Conservation (phyloP, 2,797 vertebrate species). For the Mastacembelus armatus region DNA sequence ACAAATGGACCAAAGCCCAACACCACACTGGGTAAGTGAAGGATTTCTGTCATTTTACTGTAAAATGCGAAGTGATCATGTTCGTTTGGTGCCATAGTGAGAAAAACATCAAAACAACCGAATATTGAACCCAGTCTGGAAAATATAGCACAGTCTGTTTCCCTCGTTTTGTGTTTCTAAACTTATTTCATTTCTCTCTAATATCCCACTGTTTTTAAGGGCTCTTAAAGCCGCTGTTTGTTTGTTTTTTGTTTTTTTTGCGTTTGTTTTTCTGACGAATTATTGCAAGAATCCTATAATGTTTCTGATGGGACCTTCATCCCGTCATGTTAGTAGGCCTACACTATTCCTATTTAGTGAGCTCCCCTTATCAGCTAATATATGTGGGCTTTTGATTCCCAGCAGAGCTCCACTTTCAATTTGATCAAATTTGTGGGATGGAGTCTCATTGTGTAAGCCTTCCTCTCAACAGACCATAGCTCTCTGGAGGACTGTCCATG, state of each 20-base stretch:
- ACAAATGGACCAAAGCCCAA: conserved; percentile 60
- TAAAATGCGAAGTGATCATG: no score
- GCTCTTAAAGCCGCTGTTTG: no score
- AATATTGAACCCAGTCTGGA: no score
- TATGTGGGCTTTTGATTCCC: not conserved
- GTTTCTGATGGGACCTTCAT: conserved; percentile 1
- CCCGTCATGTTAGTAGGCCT: not conserved
- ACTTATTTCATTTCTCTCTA: conserved; percentile 9
- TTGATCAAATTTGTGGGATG: not conserved
- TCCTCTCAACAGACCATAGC: not conserved
- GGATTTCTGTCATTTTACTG: not conserved
- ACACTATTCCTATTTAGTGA: not conserved
- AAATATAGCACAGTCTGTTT: no score
- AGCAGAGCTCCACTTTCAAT: not conserved
- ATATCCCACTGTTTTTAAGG: not conserved
- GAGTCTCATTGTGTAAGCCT: not conserved
- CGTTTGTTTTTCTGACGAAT: no score
- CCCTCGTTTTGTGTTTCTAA: not conserved
- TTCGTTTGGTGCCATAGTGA: not conserved
- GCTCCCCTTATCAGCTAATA: no score
- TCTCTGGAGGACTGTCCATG: not conserved
- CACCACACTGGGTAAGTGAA: conserved; percentile 69
- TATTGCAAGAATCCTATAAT: not conserved
- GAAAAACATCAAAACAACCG: not conserved
- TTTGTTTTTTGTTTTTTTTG: no score